A percentile compares a stretch with the other conserved stretches of the same genome.
Evolutionary conservation across 1,140 invertebrate species (phyloP).

Genomic region (Oreohelix idahoensis): DNA sequence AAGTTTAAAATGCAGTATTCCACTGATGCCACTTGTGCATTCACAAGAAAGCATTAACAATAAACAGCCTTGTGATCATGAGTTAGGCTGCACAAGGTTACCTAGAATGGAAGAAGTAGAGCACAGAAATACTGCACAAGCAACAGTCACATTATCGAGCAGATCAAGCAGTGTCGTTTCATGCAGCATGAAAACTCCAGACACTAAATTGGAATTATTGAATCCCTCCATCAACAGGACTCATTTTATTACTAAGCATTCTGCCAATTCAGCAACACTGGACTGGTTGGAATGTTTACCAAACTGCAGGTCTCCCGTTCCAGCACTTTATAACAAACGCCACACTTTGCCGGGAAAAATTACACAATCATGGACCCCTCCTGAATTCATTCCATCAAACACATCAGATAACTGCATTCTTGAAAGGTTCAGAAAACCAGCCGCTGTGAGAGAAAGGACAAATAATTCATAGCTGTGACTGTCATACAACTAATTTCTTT

Average conservation of each 20-base stretch:
- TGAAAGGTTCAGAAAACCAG: background rate
- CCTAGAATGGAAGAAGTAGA: background rate
- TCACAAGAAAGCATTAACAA: background rate
- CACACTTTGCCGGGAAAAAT: background rate
- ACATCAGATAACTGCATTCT: background rate
- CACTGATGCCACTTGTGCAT: background rate
- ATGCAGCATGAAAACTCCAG: background rate
- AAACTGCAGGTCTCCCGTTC: background rate
- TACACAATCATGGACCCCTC: background rate
- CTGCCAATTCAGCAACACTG: background rate
- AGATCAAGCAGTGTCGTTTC: slow-evolving; percentile 24
- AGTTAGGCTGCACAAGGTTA: background rate
- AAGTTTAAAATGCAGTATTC: background rate
- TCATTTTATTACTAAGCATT: background rate
- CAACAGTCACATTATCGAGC: slow-evolving; percentile 3
- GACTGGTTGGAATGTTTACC: background rate
- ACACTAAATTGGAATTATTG: background rate
- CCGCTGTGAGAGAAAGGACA: background rate
- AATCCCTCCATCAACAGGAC: background rate
- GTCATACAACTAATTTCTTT: background rate
- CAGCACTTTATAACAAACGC: background rate
- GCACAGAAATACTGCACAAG: background rate
- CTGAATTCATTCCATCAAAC: background rate
- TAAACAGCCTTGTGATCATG: background rate
- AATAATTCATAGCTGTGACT: background rate